phyloP scores from a whole-genome alignment of 2,888 invertebrate genomes.

The Belgica antarctica region DNA sequence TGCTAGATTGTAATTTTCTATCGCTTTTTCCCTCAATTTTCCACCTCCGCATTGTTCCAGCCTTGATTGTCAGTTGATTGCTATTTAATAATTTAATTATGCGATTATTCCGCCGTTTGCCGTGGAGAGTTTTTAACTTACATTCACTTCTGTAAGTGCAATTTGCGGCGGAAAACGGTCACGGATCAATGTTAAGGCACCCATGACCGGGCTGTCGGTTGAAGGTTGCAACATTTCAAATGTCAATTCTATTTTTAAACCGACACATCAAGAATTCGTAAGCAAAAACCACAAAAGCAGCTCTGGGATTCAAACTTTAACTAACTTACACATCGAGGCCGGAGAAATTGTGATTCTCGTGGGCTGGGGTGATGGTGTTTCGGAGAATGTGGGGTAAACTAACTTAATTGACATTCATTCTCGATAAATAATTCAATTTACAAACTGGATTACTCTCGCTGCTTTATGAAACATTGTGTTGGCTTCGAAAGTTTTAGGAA shows the following conservation, averaged over 20 bases:
- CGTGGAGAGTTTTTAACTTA: background rate
- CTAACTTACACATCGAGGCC: conserved; percentile 18
- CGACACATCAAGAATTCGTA: background rate
- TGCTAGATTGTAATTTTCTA: background rate
- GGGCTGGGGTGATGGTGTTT: background rate
- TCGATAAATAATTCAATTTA: conserved; percentile 38
- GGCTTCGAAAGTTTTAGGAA: background rate
- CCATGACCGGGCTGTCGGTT: background rate
- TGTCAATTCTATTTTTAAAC: conserved; percentile 5
- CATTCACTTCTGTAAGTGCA: too few relatives aligned
- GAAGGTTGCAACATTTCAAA: background rate
- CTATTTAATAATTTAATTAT: conserved; percentile 30
- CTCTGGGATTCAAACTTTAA: conserved; percentile 7
- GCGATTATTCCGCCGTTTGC: background rate
- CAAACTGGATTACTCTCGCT: conserved; percentile 25
- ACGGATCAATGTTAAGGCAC: background rate
- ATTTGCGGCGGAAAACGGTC: background rate
- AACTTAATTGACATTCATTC: conserved; percentile 41
- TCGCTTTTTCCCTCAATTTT: conserved; percentile 6
- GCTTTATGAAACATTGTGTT: background rate
- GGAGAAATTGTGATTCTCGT: too few relatives aligned
- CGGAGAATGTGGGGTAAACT: background rate
- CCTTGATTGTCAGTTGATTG: conserved; percentile 20
- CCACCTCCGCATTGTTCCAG: background rate
- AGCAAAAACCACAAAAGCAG: conserved; percentile 4